phyloP scores from a whole-genome alignment of 2,888 invertebrate species.

The Dicyrtoma fusca region DNA sequence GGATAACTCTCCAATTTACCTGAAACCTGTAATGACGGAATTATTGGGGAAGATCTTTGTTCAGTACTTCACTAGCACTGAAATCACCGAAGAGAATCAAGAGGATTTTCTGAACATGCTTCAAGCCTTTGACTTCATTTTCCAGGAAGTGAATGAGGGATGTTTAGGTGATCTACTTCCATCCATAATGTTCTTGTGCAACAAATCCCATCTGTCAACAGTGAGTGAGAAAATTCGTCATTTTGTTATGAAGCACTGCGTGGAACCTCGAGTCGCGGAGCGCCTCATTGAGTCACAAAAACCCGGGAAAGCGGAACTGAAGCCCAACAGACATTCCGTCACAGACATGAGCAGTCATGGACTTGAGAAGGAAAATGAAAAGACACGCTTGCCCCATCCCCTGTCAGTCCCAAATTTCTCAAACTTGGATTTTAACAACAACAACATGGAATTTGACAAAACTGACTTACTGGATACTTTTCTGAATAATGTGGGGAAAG shows the following conservation, averaged over 20 bases:
- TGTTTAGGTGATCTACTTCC: slow-evolving; percentile 85
- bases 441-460: slow-evolving; percentile 1
- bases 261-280: slow-evolving; percentile 61
- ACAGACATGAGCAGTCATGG: background rate
- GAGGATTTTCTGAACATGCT: slow-evolving; percentile 70
- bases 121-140: slow-evolving; percentile 78
- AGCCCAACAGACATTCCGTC: slow-evolving; percentile 57
- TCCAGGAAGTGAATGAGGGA: slow-evolving; percentile 88
- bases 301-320: slow-evolving; percentile 40
- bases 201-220: slow-evolving; percentile 69
- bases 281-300: background rate
- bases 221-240: slow-evolving; percentile 70
- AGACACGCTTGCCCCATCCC: slow-evolving; percentile 61
- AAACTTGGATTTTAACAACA: slow-evolving; percentile 29
- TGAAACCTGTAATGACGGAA: slow-evolving; percentile 67
- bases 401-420: slow-evolving; percentile 59
- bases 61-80: slow-evolving; percentile 79
- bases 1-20: slow-evolving; percentile 15
- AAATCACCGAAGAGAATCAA: slow-evolving; percentile 72
- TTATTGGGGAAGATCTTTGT: slow-evolving; percentile 82
- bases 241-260: slow-evolving; percentile 73
- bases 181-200: slow-evolving; percentile 76
- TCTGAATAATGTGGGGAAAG: slow-evolving; percentile 63
- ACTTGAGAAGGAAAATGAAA: background rate
- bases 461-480: slow-evolving; percentile 75